Evolutionary conservation across 2,797 vertebrate genomes (phyloP).

Genomic region (Clamator glandarius): DNA sequence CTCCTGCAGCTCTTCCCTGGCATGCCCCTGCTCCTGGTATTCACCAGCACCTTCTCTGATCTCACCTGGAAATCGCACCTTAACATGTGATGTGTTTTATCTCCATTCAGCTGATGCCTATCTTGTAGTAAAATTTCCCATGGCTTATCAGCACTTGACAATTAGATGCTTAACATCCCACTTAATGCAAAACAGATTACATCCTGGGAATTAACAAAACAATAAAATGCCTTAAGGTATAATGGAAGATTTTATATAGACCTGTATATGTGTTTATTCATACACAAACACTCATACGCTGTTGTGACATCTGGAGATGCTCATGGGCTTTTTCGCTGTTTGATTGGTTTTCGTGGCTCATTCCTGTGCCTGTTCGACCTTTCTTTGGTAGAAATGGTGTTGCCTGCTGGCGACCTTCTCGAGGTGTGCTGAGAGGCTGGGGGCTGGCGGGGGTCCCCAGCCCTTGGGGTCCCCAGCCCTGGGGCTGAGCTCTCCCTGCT

Average conservation of each 20-base stretch:
- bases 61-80: constrained; percentile 14
- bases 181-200: constrained; percentile 64
- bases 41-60: background rate
- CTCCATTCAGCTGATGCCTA: constrained; percentile 54
- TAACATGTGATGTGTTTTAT: constrained; percentile 32
- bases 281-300: background rate
- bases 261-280: background rate
- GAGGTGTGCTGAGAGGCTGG: background rate
- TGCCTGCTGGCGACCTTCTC: rapidly evolving
- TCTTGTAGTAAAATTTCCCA: constrained; percentile 52
- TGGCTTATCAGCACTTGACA: constrained; percentile 59
- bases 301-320: constrained; percentile 11
- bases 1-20: background rate
- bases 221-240: constrained; percentile 39
- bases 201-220: constrained; percentile 66
- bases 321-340: background rate
- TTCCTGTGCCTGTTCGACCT: background rate
- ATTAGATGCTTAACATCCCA: constrained; percentile 57
- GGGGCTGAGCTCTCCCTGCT: background rate
- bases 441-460: background rate
- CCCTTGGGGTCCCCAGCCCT: background rate
- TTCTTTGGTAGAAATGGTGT: background rate
- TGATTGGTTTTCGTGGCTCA: background rate
- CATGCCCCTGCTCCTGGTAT: background rate
- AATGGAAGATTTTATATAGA: constrained; percentile 14